Evolutionary conservation across 2,113 vertebrate genomes (phyloP).

Genomic region (Zapus hudsonius): DNA sequence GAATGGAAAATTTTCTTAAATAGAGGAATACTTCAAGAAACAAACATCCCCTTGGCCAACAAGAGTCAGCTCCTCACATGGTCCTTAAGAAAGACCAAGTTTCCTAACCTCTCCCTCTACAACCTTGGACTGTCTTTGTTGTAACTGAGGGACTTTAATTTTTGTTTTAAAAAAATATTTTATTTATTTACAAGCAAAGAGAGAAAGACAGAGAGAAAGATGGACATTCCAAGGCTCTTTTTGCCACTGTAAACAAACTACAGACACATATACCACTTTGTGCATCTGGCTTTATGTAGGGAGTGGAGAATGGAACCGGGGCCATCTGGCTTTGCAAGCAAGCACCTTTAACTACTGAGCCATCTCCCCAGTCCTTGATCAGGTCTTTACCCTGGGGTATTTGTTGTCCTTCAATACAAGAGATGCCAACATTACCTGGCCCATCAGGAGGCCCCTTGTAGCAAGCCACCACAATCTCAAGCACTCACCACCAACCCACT

Average conservation of each 20-base stretch:
- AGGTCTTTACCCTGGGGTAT: neutral
- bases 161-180: too few species aligned
- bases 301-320: too few species aligned
- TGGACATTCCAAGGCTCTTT: too few species aligned
- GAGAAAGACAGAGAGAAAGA: too few species aligned
- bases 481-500: neutral
- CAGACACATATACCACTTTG: too few species aligned
- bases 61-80: neutral
- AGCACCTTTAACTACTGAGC: too few species aligned
- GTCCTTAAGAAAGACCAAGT: neutral
- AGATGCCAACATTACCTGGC: neutral
- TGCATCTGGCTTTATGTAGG: too few species aligned
- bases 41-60: neutral
- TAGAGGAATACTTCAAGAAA: neutral
- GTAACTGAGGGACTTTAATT: neutral
- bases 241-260: too few species aligned
- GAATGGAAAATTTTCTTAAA: neutral
- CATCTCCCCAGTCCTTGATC: neutral
- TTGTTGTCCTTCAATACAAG: neutral
- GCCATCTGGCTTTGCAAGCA: too few species aligned
- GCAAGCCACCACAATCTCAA: neutral
- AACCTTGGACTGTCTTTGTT: neutral
- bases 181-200: too few species aligned
- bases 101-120: rapidly evolving
- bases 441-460: neutral